Conservation (phyloP, 2,113 vertebrate genomes). For the Megalops atlanticus region DNA sequence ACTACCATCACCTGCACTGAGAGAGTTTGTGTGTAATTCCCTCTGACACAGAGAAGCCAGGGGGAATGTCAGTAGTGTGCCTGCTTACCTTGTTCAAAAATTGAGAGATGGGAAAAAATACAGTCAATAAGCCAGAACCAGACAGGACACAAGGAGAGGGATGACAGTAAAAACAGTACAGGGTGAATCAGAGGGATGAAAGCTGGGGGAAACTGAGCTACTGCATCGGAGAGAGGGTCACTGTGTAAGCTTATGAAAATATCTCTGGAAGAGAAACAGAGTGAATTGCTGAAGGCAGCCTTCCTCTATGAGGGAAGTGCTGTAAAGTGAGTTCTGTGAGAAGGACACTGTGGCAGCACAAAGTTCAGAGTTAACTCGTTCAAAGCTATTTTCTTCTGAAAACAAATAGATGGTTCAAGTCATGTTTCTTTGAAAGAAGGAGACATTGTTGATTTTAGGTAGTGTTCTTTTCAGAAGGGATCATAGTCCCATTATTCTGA, state of each 20-base stretch:
- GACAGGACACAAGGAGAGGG: slow-evolving; percentile 11
- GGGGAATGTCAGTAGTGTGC: background rate
- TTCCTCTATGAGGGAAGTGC: no score
- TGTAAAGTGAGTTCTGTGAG: background rate
- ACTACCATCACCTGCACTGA: background rate
- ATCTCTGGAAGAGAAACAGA: slow-evolving; percentile 13
- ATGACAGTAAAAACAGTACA: background rate
- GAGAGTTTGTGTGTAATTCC: slow-evolving; percentile 3
- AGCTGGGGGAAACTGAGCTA: background rate
- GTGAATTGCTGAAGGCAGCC: slow-evolving; percentile 8
- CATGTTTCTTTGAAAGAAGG: no score
- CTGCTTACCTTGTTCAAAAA: slow-evolving; percentile 1
- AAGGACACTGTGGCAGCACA: background rate
- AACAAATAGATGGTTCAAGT: no score
- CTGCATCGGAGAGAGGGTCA: background rate
- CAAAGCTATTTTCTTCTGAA: no score
- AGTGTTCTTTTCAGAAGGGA: background rate
- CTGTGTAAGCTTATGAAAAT: slow-evolving; percentile 7
- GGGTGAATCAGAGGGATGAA: background rate
- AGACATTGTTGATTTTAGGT: background rate
- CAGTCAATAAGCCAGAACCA: background rate
- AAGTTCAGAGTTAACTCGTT: no score
- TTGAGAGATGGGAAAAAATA: background rate
- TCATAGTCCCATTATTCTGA: background rate
- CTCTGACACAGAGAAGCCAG: slow-evolving; percentile 11